Evolutionary conservation across 1,140 invertebrate genomes (phyloP).

Genomic region (Drosophila ironensis): DNA sequence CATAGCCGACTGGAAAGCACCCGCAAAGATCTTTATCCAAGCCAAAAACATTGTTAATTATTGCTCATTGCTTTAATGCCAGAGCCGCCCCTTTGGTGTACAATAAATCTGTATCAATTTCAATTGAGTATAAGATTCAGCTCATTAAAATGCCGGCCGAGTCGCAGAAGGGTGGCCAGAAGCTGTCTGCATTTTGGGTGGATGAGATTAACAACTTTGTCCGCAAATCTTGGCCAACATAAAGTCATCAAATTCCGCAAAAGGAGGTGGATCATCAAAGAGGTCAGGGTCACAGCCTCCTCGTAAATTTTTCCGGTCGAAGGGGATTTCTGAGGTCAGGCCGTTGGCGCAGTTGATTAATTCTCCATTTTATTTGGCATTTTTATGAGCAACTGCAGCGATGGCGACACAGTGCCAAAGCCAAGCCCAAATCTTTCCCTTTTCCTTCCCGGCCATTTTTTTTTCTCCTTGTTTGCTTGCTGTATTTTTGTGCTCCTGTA

Average conservation of each 20-base stretch:
- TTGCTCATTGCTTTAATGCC: neutral
- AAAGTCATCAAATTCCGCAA: conserved; percentile 3
- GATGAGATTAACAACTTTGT: conserved; percentile 4
- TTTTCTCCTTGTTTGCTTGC: too few species aligned
- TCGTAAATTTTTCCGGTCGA: conserved; percentile 18
- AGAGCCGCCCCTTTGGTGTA: neutral
- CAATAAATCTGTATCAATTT: conserved; percentile 6
- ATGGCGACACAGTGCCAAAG: neutral
- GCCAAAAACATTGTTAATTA: conserved; percentile 4
- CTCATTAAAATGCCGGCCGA: conserved; percentile 32
- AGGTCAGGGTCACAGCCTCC: conserved; percentile 11
- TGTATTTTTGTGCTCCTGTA: too few species aligned
- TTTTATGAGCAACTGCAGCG: conserved; percentile 55
- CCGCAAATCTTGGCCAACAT: neutral
- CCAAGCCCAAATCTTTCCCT: neutral
- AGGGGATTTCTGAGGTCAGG: conserved; percentile 2
- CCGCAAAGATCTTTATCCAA: too few species aligned
- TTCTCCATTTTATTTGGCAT: conserved; percentile 63
- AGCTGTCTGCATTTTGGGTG: neutral
- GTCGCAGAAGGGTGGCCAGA: neutral
- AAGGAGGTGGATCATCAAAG: neutral
- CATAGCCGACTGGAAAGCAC: too few species aligned
- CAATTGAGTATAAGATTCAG: neutral
- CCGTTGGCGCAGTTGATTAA: conserved; percentile 56
- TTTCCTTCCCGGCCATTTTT: neutral